Evolutionary conservation across 53 echinoderm and acorn worm genomes (phyloP).

Genomic region (Zoroaster sp.): DNA sequence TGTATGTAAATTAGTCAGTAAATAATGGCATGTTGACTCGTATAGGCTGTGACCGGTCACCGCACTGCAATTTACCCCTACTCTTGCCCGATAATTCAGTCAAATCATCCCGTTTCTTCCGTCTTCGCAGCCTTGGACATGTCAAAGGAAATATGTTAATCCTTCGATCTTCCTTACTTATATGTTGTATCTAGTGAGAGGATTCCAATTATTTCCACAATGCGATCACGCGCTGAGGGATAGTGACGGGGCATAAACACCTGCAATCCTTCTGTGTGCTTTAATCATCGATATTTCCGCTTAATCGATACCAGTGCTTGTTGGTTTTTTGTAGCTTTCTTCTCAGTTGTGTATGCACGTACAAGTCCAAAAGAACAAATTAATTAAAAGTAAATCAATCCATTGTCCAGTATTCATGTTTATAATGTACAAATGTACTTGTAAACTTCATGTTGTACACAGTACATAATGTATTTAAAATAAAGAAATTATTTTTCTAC

Average conservation of each 20-base stretch:
- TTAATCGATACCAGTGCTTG: neutral
- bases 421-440: no score
- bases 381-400: no score
- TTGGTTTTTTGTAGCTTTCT: neutral
- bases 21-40: neutral
- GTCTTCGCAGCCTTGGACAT: neutral
- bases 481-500: no score
- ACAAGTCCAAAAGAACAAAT: no score
- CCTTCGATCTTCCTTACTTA: neutral
- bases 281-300: neutral
- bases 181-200: neutral
- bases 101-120: neutral
- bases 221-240: neutral
- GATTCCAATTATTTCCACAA: neutral
- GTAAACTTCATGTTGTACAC: no score
- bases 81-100: neutral
- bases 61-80: neutral
- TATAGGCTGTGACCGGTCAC: neutral
- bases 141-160: neutral
- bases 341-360: neutral
- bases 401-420: no score
- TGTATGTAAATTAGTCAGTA: neutral
- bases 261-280: neutral
- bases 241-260: neutral
- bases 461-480: no score